Percentiles rank a stretch among this genome's conserved stretches.
These are phyloP conservation scores for Neodon shergylaensis DNA, from an alignment of 2,113 vertebrate genomes.

Conservation along the genomic window DNA sequence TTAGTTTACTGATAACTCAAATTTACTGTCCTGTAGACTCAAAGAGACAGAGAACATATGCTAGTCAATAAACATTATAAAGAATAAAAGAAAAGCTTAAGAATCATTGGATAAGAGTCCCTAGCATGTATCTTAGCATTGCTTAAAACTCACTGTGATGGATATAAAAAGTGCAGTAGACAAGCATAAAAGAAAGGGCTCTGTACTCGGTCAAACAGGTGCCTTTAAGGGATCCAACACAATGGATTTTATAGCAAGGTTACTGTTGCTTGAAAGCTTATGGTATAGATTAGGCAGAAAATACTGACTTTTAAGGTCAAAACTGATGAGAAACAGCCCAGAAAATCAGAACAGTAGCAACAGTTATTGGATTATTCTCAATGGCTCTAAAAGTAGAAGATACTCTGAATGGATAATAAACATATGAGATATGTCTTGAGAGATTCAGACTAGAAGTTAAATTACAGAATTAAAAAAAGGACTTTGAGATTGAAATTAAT, in stretches of 20 bases:
- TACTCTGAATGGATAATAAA: constrained; percentile 66
- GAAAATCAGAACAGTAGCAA: constrained; percentile 22
- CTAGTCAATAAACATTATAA: constrained; percentile 47
- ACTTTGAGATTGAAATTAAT: constrained; percentile 57
- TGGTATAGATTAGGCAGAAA: neutral
- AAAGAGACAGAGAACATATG: constrained; percentile 35
- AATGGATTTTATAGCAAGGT: constrained; percentile 4
- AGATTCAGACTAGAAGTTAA: constrained; percentile 16
- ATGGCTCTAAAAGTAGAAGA: constrained; percentile 67
- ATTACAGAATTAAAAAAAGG: constrained; percentile 1
- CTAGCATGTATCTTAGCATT: constrained; percentile 10
- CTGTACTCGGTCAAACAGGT: neutral
- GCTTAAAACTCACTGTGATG: constrained; percentile 31
- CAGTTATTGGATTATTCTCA: constrained; percentile 10
- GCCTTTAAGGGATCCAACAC: neutral
- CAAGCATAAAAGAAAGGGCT: neutral
- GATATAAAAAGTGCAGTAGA: neutral
- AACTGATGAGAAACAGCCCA: constrained; percentile 38
- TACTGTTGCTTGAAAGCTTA: constrained; percentile 51
- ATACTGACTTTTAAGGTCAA: constrained; percentile 18
- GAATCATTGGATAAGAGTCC: constrained; percentile 8
- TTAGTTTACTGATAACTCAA: constrained; percentile 66
- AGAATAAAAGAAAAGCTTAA: constrained; percentile 34
- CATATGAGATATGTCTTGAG: constrained; percentile 54
- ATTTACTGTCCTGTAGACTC: constrained; percentile 52